Conservation (phyloP, 2,113 vertebrate genomes). For the Malurus cyaneus region DNA sequence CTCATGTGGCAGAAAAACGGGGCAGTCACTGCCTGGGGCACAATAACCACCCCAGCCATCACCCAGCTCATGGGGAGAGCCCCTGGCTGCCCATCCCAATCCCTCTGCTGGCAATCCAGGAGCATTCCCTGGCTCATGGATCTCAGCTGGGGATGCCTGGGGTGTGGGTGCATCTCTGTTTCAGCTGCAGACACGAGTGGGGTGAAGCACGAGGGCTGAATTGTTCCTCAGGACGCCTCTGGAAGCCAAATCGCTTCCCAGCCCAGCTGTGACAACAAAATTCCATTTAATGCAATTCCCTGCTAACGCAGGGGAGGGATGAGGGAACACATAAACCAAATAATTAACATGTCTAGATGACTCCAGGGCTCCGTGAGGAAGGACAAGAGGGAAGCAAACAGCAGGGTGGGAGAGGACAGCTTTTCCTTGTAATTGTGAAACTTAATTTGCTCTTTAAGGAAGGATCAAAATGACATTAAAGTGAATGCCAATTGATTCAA, state of each 20-base stretch:
- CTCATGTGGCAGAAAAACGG: not conserved
- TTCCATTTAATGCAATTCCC: not conserved
- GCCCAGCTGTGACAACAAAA: conserved; percentile 9
- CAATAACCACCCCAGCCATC: not conserved
- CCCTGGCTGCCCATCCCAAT: not conserved
- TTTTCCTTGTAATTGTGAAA: not conserved
- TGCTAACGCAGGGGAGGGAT: not conserved
- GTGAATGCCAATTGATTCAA: not conserved
- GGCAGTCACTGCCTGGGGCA: not conserved
- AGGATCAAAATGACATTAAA: not conserved
- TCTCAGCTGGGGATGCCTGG: conserved; percentile 12
- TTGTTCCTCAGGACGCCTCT: not conserved
- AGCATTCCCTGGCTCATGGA: not conserved
- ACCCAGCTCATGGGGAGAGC: not conserved
- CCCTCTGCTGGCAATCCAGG: conserved; percentile 13
- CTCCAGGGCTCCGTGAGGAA: not conserved
- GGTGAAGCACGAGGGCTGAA: not conserved
- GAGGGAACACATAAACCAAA: not conserved
- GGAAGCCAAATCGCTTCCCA: conserved; percentile 35
- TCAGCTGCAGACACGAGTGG: conserved; percentile 6
- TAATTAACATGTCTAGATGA: not conserved
- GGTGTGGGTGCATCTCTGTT: rapidly evolving
- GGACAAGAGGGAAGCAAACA: not conserved
- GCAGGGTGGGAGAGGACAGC: not conserved
- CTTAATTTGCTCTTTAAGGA: conserved; percentile 6